Base-by-base conservation (phyloP, 1,140 invertebrate species). In the Drosophila bifasciata region DNA sequence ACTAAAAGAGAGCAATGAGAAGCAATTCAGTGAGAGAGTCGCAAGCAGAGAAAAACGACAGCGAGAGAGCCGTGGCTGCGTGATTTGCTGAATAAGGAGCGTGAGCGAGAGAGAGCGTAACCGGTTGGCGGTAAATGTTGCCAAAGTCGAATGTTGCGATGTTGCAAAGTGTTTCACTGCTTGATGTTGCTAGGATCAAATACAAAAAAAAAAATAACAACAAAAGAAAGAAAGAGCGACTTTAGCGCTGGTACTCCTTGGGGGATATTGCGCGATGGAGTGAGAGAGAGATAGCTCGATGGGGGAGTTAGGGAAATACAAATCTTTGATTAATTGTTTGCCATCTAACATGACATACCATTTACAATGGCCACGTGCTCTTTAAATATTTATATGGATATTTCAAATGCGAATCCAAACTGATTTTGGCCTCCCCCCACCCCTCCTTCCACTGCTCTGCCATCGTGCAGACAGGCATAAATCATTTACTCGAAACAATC, bases 271-370 rank as follows among this genome's bases (percentile, higher is more conserved):
- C 41, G 21, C 23, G 9, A 6, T 23, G 41, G 16, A 17, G 8
- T 3, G 16, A 13, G 41, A 39, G 40, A 28, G 32, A 6, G 4
- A 1, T 5, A 3, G 23, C 15, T 16, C 32, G 43, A 53, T 17
- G 50, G 67, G 11, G 44, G 49, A 61, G 69, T 61, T 61, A 23
- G 68, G 69, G 75, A 79, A 79, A 72, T 86, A 76, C 77, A 81
- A 88, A 81, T 86, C 77, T 81, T 86, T 86, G 81, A 86, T 86
- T 86, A 86, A 88, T 86, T 86, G 81, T 86, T 72, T 57, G 66
- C 64, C 83, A 64, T 64, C 74, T 64, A 76, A 88, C 81, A 88
- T 75, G 81, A 75, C 81, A 86, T 77, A 85, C 81, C 77, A 85
- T 85, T 85, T 85, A 85, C 81, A 85, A 86, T 74, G 69, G 83